Percentiles rank a stretch among this genome's conserved stretches.
Conservation (phyloP, 1,140 invertebrate genomes). For the Grapholita molesta region DNA sequence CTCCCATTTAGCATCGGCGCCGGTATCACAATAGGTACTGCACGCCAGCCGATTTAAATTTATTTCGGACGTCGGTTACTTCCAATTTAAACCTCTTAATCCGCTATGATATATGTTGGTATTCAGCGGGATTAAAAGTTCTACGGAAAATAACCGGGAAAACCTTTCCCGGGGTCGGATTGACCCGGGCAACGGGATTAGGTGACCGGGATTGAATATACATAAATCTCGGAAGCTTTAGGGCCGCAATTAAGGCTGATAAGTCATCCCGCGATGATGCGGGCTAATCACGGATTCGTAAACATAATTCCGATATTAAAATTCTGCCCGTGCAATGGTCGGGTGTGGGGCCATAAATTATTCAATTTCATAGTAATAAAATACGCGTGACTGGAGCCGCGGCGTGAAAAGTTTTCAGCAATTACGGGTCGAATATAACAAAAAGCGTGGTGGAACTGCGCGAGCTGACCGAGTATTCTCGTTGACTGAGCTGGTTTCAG, state of each 20-base stretch:
- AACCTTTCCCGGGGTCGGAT: constrained; percentile 76
- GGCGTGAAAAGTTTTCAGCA: constrained; percentile 77
- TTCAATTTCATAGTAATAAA: constrained; percentile 78
- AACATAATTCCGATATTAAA: constrained; percentile 74
- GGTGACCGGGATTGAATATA: constrained; percentile 74
- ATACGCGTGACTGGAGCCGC: constrained; percentile 71
- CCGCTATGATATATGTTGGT: constrained; percentile 78
- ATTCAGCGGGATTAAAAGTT: constrained; percentile 77
- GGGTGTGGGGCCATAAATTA: constrained; percentile 71
- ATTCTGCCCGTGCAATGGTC: constrained; percentile 69
- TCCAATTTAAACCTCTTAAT: constrained; percentile 78
- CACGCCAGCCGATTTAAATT: constrained; percentile 76
- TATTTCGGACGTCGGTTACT: constrained; percentile 78
- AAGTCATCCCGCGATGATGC: constrained; percentile 64
- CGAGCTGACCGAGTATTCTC: neutral
- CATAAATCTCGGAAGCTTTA: constrained; percentile 75
- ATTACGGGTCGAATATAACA: constrained; percentile 75
- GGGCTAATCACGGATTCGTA: constrained; percentile 34
- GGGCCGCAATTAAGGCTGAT: constrained; percentile 72
- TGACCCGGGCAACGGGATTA: constrained; percentile 74
- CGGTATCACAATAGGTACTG: constrained; percentile 72
- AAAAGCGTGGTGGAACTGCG: constrained; percentile 18
- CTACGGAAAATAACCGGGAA: constrained; percentile 78
- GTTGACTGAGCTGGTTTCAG: neutral
- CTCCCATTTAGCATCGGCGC: constrained; percentile 68